phyloP scores from a whole-genome alignment of 2,113 vertebrate species.

The Mellivora capensis region DNA sequence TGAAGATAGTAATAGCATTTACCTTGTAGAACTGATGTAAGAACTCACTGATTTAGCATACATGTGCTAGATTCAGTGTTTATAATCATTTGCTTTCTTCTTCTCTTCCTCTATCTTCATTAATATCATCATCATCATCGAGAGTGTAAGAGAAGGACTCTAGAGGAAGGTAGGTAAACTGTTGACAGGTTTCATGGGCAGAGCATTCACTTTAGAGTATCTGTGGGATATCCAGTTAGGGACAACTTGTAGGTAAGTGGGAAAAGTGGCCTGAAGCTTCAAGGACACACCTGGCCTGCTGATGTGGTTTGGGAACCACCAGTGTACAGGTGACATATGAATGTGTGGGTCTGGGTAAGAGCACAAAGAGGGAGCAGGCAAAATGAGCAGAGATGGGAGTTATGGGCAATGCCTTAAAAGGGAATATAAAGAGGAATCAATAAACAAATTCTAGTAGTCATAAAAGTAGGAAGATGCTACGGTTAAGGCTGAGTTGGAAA shows the following conservation, averaged over 20 bases:
- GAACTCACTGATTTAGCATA: neutral
- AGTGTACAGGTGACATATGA: neutral
- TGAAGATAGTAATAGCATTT: neutral
- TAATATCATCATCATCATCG: neutral
- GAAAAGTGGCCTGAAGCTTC: neutral
- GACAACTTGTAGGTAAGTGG: neutral
- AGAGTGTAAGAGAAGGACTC: neutral
- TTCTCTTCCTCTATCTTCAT: neutral
- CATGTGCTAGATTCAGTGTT: neutral
- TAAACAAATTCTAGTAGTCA: neutral
- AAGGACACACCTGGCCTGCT: neutral
- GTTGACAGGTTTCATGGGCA: neutral
- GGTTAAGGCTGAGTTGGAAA: neutral
- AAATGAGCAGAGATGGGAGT: neutral
- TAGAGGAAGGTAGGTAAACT: neutral
- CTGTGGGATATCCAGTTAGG: neutral
- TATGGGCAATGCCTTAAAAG: neutral
- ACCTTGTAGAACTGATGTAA: neutral
- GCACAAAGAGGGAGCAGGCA: fast-evolving
- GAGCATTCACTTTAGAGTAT: neutral
- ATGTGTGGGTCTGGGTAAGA: no score
- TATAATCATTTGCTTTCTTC: neutral
- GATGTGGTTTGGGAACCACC: neutral
- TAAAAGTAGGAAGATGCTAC: neutral
- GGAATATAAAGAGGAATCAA: neutral